Conservation (phyloP, 2,888 invertebrate species). For the Apodemia zela region DNA sequence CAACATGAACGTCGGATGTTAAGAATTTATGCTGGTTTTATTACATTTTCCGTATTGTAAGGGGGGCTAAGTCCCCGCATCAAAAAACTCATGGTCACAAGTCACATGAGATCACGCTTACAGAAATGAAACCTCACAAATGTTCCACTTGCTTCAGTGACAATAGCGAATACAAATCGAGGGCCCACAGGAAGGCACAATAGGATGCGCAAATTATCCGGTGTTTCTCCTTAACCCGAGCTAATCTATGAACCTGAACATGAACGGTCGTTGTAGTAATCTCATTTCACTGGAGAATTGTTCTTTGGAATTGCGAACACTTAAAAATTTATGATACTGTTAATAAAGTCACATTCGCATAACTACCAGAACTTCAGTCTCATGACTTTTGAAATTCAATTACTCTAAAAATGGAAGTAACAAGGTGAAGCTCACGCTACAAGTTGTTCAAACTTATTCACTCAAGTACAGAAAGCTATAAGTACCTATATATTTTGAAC, state of each 20-base stretch:
- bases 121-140: neutral
- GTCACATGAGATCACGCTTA: neutral
- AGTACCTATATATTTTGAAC: too few relatives aligned
- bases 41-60: too few relatives aligned
- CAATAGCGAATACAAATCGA: neutral
- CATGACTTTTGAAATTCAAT: too few relatives aligned
- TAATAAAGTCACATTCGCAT: neutral
- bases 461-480: too few relatives aligned
- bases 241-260: conserved; percentile 11
- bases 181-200: neutral
- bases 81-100: too few relatives aligned
- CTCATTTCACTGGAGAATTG: neutral
- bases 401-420: too few relatives aligned
- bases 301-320: neutral
- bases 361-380: neutral
- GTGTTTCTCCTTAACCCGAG: neutral
- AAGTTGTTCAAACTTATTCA: too few relatives aligned
- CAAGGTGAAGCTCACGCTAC: too few relatives aligned
- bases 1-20: too few relatives aligned
- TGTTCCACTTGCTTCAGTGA: neutral
- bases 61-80: too few relatives aligned
- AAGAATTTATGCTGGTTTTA: too few relatives aligned
- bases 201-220: conserved; percentile 1
- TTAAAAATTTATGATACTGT: neutral
- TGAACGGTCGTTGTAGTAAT: neutral